These are phyloP conservation scores for Tethea ocularis DNA, from an alignment of 2,888 invertebrate species.

Conservation along the genomic window DNA sequence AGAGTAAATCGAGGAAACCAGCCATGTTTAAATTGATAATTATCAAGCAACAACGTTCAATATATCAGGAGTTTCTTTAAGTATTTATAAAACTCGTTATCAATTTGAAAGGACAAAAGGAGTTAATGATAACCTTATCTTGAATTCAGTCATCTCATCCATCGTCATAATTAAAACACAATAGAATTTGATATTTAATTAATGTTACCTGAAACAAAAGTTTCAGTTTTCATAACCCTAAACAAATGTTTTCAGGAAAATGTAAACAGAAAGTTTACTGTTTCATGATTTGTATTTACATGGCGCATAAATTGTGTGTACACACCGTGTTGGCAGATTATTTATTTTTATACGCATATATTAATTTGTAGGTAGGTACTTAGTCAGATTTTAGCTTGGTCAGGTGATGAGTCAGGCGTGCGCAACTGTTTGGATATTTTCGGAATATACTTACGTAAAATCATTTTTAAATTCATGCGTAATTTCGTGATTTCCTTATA, in stretches of 20 bases:
- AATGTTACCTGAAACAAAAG: not conserved
- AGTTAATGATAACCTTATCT: not conserved
- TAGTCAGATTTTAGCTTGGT: not conserved
- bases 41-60: not conserved
- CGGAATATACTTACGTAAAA: not conserved
- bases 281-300: conserved; percentile 2
- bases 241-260: conserved; percentile 3
- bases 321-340: not conserved
- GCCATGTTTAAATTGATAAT: not conserved
- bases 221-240: not conserved
- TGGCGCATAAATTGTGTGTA: not conserved
- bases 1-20: too few relatives aligned
- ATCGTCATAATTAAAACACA: not conserved
- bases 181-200: not conserved
- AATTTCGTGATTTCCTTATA: too few relatives aligned
- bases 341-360: not conserved
- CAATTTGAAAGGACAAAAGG: not conserved
- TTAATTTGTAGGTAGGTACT: not conserved
- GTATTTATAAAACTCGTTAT: not conserved
- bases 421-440: not conserved
- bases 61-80: too few relatives aligned
- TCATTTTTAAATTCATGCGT: too few relatives aligned
- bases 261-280: not conserved
- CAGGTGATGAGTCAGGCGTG: not conserved
- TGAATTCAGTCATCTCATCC: not conserved